Conservation (phyloP, 2,888 invertebrate species). For the Cyrtodaria siliqua region DNA sequence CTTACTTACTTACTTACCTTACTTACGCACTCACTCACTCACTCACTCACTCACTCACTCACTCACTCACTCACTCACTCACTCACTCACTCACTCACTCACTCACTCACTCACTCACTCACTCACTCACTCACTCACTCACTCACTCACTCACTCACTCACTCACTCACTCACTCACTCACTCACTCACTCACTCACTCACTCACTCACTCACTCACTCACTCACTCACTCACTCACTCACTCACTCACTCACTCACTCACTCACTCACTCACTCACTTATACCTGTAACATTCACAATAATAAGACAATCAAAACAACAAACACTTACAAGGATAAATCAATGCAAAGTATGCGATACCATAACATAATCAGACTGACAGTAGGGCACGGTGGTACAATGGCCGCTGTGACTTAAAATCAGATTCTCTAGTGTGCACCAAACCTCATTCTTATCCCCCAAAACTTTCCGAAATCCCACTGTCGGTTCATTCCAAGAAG, state of each 20-base stretch:
- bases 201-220: not conserved
- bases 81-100: conserved; percentile 4
- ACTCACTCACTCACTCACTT: not conserved
- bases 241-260: not conserved
- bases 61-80: conserved; percentile 4
- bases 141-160: not conserved
- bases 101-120: conserved; percentile 4
- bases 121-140: not conserved
- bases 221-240: not conserved
- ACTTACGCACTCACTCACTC: not conserved
- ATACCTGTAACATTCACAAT: too few species aligned
- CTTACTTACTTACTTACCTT: not conserved
- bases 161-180: not conserved
- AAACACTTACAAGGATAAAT: too few species aligned
- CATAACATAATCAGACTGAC: too few species aligned
- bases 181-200: not conserved
- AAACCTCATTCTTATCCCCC: too few species aligned
- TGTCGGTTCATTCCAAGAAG: too few species aligned
- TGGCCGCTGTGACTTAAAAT: too few species aligned
- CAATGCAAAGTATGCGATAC: too few species aligned
- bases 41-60: conserved; percentile 4
- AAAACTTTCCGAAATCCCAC: too few species aligned
- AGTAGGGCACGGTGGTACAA: too few species aligned
- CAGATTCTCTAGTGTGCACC: too few species aligned
- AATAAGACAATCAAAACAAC: too few species aligned